A percentile compares a stretch with the other conserved stretches of the same genome.
Conservation (phyloP, 2,113 vertebrate genomes). For the Bujurquina vittata region DNA sequence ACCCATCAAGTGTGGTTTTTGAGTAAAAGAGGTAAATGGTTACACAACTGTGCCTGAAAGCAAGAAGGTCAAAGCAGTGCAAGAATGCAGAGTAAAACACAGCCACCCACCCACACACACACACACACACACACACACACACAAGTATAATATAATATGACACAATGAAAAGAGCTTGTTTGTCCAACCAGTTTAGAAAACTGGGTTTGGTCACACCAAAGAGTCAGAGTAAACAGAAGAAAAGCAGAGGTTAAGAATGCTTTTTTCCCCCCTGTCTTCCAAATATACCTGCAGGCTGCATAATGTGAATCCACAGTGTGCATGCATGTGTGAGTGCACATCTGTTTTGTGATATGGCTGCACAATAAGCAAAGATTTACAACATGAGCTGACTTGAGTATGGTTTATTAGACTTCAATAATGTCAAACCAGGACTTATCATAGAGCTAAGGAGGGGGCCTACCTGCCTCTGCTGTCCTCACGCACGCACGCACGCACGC, state of each 20-base stretch:
- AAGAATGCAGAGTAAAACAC: not conserved
- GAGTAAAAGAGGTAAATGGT: not conserved
- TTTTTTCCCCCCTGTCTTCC: constrained; percentile 15
- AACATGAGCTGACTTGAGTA: constrained; percentile 37
- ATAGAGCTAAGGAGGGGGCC: constrained; percentile 4
- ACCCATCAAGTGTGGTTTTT: not conserved
- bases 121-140: not conserved
- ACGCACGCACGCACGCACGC: not conserved
- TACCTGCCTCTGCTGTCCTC: constrained; percentile 48
- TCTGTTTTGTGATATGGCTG: constrained; percentile 65
- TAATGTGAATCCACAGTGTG: constrained; percentile 6
- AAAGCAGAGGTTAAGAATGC: not conserved
- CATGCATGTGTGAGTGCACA: constrained; percentile 19
- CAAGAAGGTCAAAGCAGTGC: not conserved
- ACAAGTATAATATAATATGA: not conserved
- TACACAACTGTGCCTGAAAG: not conserved
- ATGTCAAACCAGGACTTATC: constrained; percentile 54
- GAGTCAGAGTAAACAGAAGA: constrained; percentile 43
- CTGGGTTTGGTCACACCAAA: constrained; percentile 32
- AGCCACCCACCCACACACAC: not conserved
- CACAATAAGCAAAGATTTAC: constrained; percentile 62
- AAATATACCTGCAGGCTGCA: constrained; percentile 48
- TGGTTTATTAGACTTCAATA: constrained; percentile 59
- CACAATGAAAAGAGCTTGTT: constrained; percentile 19
- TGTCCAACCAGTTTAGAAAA: constrained; percentile 31